phyloP scores from a whole-genome alignment of 2,797 vertebrate species.

The Chaenodraco wilsoni region DNA sequence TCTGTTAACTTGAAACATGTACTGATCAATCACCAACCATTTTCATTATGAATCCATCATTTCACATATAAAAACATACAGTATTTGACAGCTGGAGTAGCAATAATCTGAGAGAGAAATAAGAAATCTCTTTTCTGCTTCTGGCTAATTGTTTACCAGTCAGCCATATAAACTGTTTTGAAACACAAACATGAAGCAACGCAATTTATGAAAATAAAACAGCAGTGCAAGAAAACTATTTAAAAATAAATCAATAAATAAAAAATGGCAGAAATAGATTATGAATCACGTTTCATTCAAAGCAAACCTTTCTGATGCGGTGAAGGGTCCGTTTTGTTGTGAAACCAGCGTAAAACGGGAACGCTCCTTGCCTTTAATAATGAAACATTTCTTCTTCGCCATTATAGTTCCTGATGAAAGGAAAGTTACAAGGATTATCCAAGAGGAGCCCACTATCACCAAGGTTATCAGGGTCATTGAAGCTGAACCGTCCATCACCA shows the following conservation, averaged over 20 bases:
- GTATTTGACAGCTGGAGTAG: neutral
- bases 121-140: neutral
- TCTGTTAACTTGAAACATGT: neutral
- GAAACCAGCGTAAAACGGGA: no score
- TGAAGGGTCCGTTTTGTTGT: no score
- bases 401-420: conserved; percentile 17
- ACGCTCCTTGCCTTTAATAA: no score
- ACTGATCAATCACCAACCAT: conserved; percentile 4
- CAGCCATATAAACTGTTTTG: neutral
- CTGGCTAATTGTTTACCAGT: neutral
- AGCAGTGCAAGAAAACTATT: no score
- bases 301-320: no score
- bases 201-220: no score
- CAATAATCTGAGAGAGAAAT: neutral
- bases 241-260: no score
- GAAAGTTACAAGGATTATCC: conserved; percentile 81
- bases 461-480: conserved; percentile 82
- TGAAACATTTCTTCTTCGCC: no score
- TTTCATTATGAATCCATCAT: neutral
- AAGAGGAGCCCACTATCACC: conserved; percentile 78
- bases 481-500: conserved; percentile 78
- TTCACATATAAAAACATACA: neutral
- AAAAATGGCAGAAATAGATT: no score
- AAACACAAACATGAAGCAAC: no score
- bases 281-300: no score